Evolutionary conservation across 2,113 vertebrate genomes (phyloP).

Genomic region (Lagopus muta): DNA sequence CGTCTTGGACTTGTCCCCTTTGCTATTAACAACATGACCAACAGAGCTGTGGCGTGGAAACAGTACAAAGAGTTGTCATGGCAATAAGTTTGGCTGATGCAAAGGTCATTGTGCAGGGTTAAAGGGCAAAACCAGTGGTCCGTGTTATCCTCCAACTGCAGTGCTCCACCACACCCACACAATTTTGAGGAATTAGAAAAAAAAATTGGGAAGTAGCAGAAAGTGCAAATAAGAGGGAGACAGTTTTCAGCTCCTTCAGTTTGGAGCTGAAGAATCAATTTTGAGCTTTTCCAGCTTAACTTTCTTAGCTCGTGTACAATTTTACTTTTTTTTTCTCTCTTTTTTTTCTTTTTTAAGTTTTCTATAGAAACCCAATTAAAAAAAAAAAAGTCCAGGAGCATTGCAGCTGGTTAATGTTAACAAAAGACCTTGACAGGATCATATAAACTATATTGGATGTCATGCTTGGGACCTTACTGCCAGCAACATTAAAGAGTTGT

Average conservation of each 20-base stretch:
- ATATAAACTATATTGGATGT: constrained; percentile 82
- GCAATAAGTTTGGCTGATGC: constrained; percentile 87
- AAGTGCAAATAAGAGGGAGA: constrained; percentile 90
- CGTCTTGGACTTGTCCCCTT: constrained; percentile 86
- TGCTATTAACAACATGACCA: constrained; percentile 84
- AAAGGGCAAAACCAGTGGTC: constrained; percentile 86
- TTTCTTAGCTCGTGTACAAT: constrained; percentile 70
- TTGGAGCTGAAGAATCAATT: constrained; percentile 81
- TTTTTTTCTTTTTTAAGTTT: constrained; percentile 29
- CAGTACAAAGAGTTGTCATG: constrained; percentile 87
- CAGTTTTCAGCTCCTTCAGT: constrained; percentile 80
- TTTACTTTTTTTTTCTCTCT: background rate
- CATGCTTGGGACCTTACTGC: constrained; percentile 81
- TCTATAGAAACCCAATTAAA: constrained; percentile 74
- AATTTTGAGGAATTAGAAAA: constrained; percentile 76
- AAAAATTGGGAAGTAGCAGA: constrained; percentile 82
- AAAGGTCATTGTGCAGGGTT: constrained; percentile 85
- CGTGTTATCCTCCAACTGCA: constrained; percentile 78
- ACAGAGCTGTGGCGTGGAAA: constrained; percentile 86
- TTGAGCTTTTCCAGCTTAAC: constrained; percentile 73
- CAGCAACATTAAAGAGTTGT: constrained; percentile 79
- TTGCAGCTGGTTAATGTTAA: constrained; percentile 82
- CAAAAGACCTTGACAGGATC: constrained; percentile 82
- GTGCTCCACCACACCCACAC: constrained; percentile 82
- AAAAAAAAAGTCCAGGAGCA: constrained; percentile 74